phyloP scores from a whole-genome alignment of 2,888 invertebrate species.

The Saturnia japonica region DNA sequence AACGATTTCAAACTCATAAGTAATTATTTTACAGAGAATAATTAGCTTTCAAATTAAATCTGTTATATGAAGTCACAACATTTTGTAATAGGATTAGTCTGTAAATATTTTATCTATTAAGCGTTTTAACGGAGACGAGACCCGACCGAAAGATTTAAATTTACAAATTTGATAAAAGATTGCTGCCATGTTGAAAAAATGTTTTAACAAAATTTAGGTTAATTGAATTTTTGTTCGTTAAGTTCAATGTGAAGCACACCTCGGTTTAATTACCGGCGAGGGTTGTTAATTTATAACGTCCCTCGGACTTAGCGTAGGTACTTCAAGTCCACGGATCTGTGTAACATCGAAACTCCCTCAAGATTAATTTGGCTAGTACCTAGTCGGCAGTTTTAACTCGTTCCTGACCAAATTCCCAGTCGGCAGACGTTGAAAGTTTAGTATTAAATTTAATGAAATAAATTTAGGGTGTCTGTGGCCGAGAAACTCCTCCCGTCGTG shows the following conservation, averaged over 20 bases:
- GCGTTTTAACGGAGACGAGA: conserved; percentile 38
- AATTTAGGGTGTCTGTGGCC: conserved; percentile 69
- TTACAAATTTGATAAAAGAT: conserved; percentile 62
- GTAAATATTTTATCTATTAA: conserved; percentile 44
- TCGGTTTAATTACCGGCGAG: conserved; percentile 74
- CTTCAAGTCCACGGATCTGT: conserved; percentile 64
- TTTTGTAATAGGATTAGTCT: conserved; percentile 43
- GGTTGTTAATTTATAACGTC: conserved; percentile 79
- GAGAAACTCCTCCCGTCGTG: conserved; percentile 49
- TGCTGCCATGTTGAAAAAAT: conserved; percentile 60
- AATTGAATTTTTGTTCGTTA: conserved; percentile 77
- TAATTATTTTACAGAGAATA: conserved; percentile 34
- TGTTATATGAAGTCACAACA: conserved; percentile 35
- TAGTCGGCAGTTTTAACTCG: conserved; percentile 78
- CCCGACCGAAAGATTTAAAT: conserved; percentile 53
- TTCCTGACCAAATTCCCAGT: conserved; percentile 76
- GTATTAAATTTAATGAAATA: conserved; percentile 80
- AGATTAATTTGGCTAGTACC: conserved; percentile 78
- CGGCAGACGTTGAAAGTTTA: conserved; percentile 68
- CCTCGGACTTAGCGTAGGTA: conserved; percentile 60
- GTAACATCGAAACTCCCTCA: conserved; percentile 79
- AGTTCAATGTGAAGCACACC: conserved; percentile 73
- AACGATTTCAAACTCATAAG: conserved; percentile 15
- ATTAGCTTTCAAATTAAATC: conserved; percentile 36
- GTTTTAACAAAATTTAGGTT: conserved; percentile 68